Conservation (phyloP, 2,797 vertebrate genomes). For the Centropyge bicolor region DNA sequence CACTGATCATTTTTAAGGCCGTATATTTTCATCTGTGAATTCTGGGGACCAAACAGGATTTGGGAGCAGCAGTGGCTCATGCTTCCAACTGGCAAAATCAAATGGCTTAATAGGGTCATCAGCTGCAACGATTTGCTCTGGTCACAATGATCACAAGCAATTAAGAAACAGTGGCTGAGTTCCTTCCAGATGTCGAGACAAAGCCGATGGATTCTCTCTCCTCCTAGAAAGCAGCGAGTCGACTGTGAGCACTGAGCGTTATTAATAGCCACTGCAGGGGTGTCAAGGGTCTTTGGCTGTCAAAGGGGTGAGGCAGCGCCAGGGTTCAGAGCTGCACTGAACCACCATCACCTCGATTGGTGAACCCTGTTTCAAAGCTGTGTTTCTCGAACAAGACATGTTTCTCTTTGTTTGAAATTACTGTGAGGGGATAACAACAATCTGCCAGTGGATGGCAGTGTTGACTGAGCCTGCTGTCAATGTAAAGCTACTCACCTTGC, state of each 20-base stretch:
- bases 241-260: conserved; percentile 56
- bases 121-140: conserved; percentile 41
- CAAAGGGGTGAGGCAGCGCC: conserved; percentile 47
- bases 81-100: conserved; percentile 26
- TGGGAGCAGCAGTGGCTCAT: conserved; percentile 1
- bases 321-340: conserved; percentile 34
- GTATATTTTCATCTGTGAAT: background rate
- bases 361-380: conserved; percentile 22
- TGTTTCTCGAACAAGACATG: conserved; percentile 10
- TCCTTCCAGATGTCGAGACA: conserved; percentile 65
- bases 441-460: conserved; percentile 64
- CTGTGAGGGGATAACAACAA: background rate
- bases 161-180: conserved; percentile 55
- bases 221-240: conserved; percentile 51
- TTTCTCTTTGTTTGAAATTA: conserved; percentile 30
- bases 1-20: background rate
- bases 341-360: conserved; percentile 40
- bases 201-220: conserved; percentile 50
- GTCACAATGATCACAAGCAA: conserved; percentile 64
- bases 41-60: conserved; percentile 8
- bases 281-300: conserved; percentile 64
- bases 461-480: conserved; percentile 40
- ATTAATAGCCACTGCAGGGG: conserved; percentile 75
- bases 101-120: conserved; percentile 43
- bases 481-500: background rate